A percentile compares a stretch with the other conserved stretches of the same genome.
Evolutionary conservation across 2,888 invertebrate genomes (phyloP).

Genomic region (Spodoptera littoralis): DNA sequence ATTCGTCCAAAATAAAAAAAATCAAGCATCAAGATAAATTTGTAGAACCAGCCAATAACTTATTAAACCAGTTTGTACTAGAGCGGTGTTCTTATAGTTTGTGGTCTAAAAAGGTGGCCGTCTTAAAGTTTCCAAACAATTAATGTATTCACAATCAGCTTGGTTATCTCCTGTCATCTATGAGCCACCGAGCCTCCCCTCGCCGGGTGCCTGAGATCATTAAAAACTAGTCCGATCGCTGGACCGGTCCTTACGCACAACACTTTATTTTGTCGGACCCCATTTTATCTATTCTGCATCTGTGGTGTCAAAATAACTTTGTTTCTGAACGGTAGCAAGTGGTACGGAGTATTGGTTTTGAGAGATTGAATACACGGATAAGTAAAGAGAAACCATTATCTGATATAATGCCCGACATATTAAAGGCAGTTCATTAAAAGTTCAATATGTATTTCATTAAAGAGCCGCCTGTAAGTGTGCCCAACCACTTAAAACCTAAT

Average conservation of each 20-base stretch:
- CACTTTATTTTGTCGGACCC: slow-evolving; percentile 42
- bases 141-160: slow-evolving; percentile 66
- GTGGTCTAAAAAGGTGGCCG: slow-evolving; percentile 32
- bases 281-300: slow-evolving; percentile 46
- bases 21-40: slow-evolving; percentile 38
- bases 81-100: slow-evolving; percentile 31
- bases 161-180: slow-evolving; percentile 82
- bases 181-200: slow-evolving; percentile 66
- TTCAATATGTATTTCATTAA: too few relatives aligned
- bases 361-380: slow-evolving; percentile 9
- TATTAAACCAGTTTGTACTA: slow-evolving; percentile 37
- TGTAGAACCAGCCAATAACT: slow-evolving; percentile 26
- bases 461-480: too few relatives aligned
- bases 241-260: slow-evolving; percentile 49
- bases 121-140: slow-evolving; percentile 59
- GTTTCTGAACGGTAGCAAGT: slow-evolving; percentile 19
- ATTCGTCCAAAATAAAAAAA: slow-evolving; percentile 17
- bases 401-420: too few relatives aligned
- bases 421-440: too few relatives aligned
- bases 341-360: slow-evolving; percentile 6
- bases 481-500: too few relatives aligned
- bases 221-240: slow-evolving; percentile 77
- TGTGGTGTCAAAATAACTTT: slow-evolving; percentile 53
- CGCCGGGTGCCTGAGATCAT: slow-evolving; percentile 68
- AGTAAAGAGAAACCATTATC: slow-evolving; percentile 1